These are phyloP conservation scores for Istiophorus platypterus DNA, from an alignment of 2,113 vertebrate genomes.

Conservation along the genomic window DNA sequence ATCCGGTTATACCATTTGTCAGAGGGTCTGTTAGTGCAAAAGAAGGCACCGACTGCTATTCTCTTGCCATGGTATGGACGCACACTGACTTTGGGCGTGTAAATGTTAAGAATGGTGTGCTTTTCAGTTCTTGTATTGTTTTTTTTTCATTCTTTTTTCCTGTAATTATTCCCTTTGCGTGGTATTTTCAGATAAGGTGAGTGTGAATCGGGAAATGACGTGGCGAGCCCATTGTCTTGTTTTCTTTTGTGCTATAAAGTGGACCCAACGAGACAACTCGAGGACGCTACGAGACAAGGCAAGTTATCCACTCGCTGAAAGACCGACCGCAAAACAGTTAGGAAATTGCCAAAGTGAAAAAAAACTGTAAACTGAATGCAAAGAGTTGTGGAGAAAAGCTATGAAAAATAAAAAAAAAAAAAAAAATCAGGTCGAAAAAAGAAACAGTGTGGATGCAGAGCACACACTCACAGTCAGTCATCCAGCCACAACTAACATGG, in stretches of 20 bases:
- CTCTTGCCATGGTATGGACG: slow-evolving; percentile 76
- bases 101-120: slow-evolving; percentile 59
- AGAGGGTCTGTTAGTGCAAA: slow-evolving; percentile 82
- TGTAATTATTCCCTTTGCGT: slow-evolving; percentile 64
- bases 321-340: slow-evolving; percentile 44
- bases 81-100: slow-evolving; percentile 55
- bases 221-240: slow-evolving; percentile 69
- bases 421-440: slow-evolving; percentile 25
- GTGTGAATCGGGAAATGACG: slow-evolving; percentile 55
- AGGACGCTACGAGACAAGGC: slow-evolving; percentile 79
- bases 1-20: slow-evolving; percentile 68
- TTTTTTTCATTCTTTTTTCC: slow-evolving; percentile 35
- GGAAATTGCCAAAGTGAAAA: slow-evolving; percentile 38
- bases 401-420: slow-evolving; percentile 61
- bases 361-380: slow-evolving; percentile 62
- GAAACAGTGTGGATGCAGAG: not conserved
- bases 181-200: slow-evolving; percentile 74
- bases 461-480: not conserved
- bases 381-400: slow-evolving; percentile 51
- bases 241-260: slow-evolving; percentile 82
- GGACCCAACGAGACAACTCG: slow-evolving; percentile 79
- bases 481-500: slow-evolving; percentile 12
- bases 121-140: slow-evolving; percentile 50
- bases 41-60: slow-evolving; percentile 89
- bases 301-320: slow-evolving; percentile 73